A percentile compares a stretch with the other conserved stretches of the same genome.
These are phyloP conservation scores for Nymphalis urticae DNA, from an alignment of 2,888 invertebrate species.

Conservation along the genomic window DNA sequence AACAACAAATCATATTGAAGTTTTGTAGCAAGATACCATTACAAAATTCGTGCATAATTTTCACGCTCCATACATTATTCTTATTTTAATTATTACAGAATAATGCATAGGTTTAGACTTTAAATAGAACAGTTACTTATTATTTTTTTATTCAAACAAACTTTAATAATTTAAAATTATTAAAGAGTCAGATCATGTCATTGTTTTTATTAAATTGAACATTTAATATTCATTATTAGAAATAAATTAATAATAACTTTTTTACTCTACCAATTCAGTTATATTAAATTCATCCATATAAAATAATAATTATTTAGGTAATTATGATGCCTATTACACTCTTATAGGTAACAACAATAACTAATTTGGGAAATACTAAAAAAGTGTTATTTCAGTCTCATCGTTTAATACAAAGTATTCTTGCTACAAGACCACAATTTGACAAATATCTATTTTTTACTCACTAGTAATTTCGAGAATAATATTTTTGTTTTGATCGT, in stretches of 20 bases:
- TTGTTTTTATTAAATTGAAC: too few species aligned
- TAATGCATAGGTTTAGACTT: neutral
- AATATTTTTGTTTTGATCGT: neutral
- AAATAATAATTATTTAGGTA: neutral
- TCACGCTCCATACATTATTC: neutral
- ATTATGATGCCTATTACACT: neutral
- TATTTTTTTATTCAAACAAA: too few species aligned
- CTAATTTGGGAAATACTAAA: neutral
- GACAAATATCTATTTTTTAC: slow-evolving; percentile 49
- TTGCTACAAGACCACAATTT: slow-evolving; percentile 55
- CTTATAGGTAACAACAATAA: too few species aligned
- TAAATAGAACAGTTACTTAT: too few species aligned
- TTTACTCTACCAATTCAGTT: too few species aligned
- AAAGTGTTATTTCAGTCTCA: slow-evolving; percentile 45
- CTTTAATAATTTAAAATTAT: too few species aligned
- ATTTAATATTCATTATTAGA: too few species aligned
- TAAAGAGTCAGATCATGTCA: too few species aligned
- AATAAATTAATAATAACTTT: too few species aligned
- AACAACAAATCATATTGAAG: slow-evolving; percentile 21
- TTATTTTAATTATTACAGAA: neutral
- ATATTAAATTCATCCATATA: too few species aligned
- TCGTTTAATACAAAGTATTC: slow-evolving; percentile 46
- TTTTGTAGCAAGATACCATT: slow-evolving; percentile 33
- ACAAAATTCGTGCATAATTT: neutral
- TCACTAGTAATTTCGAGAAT: slow-evolving; percentile 48